Base-by-base conservation (phyloP, 2,113 vertebrate species). In the Pongo pygmaeus region DNA sequence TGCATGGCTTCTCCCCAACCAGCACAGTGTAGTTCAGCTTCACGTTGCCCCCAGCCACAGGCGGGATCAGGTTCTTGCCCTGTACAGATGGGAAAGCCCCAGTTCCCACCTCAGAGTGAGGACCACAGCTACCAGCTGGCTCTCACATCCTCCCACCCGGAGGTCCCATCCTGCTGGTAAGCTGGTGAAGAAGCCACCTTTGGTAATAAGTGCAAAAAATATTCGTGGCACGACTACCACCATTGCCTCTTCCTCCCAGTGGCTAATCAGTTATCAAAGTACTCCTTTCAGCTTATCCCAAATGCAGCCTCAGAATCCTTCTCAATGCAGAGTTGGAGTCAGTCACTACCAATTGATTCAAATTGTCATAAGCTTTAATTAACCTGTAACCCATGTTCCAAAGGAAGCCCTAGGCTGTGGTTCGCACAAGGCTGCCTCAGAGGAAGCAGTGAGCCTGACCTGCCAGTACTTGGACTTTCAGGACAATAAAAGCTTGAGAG, bases 21-120 rank as follows among this genome's bases (percentile, higher is more conserved):
- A 99, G 98, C 59, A 99, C 99, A 0, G 99, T 99, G 98, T 99
- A 99, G 98, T 99, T 99, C 91, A 99, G 98, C 93, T 99, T 99
- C 95, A 99, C 99, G 0, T 99, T 99, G 48, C 99, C 99, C 89
- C 99, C 99, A 0, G 99, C 99, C 92, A 99, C 99, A 0, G 99
- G 99, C 0, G 99, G 99, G 84, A 99, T 99, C 97, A 99, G 98
- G 98, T 99, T 99, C 95, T 99, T 99, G 46, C 99, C 99, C 99
- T 99, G 97, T 43, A 84, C 1, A 80, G 50, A 98, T 91, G 94
- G 75, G 35, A 98, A 78, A 78, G 20, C 20, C 84, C 27, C 72
- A n/a, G 48, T 67, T 50, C 46, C 52, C 92, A 67, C 17, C 7
- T 23, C 55, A 22, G 50, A 72, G 40, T 70, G 78, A 96, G 55